phyloP scores from a whole-genome alignment of 2,113 vertebrate species.

The Hyperoodon ampullatus region DNA sequence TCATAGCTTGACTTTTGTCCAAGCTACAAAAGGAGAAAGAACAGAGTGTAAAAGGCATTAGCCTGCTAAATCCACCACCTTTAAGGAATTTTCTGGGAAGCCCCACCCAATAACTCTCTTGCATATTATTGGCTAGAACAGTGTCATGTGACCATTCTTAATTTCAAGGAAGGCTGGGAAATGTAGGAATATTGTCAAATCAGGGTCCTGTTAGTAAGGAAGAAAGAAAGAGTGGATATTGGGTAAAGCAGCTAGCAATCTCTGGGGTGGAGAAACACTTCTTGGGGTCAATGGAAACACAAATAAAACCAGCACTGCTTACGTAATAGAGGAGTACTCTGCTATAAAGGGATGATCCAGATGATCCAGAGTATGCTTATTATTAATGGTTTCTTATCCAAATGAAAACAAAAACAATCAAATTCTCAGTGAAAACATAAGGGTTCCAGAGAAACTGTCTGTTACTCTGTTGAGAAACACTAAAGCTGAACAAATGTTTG shows the following conservation, averaged over 20 bases:
- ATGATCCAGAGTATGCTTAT: not conserved
- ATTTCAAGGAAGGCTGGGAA: not conserved
- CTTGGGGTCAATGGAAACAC: not conserved
- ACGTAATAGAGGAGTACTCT: not conserved
- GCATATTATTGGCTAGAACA: not conserved
- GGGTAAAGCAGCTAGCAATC: not conserved
- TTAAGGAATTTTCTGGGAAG: not conserved
- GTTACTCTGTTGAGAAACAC: not conserved
- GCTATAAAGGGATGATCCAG: not conserved
- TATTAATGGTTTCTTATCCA: not conserved
- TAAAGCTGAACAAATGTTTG: not conserved
- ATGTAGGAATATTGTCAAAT: not conserved
- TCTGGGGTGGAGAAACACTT: not conserved
- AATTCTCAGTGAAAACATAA: not conserved
- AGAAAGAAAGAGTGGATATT: not conserved
- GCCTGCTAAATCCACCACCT: not conserved
- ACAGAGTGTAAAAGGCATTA: not conserved
- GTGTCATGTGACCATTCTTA: not conserved
- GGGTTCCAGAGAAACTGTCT: not conserved
- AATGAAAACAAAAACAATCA: constrained; percentile 10
- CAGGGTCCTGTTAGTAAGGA: not conserved
- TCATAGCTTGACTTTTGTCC: not conserved
- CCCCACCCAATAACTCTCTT: not conserved
- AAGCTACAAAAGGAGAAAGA: not conserved
- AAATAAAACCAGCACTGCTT: not conserved